Evolutionary conservation across 2,888 invertebrate genomes (phyloP), one percentile per base, ranked within the genome.

Genomic region (Drosophila cyrtoloma): DNA sequence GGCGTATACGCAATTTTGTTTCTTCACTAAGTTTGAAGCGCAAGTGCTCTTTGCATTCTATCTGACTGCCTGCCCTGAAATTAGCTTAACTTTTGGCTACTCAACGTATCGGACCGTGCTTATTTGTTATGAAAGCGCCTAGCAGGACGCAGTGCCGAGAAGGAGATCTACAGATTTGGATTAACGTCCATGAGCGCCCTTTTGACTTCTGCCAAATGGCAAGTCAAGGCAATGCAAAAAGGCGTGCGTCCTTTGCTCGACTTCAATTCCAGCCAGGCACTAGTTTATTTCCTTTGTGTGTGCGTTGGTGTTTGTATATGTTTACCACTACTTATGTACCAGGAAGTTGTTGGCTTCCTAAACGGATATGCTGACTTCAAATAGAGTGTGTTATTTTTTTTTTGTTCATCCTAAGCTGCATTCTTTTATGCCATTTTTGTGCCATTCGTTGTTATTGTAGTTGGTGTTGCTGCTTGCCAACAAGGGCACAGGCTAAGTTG

Each of bases 331-430:
- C 86, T 86, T 85, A 72, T 85, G 83, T 79, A 68, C 33, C 59
- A 79, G 90, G 86, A 86, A 83, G 90, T 79, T 88, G 84, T 81
- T 90, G 89, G 86, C 86, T 86, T 86, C 86, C 90, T 88, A 81
- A 86, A 88, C 86, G 86, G 90, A 86, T 88, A 90, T 86, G 77
- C 86, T 71, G 82, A 83, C 90, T 90, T 83, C 83, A 85, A 89
- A 87, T 82, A 76, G 58, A 71, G 60, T 64, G 14, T n/a, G 28
- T 39, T n/a, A 7, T 5, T 75, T 77, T 69, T 42, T 56, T 42
- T 56, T 16, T 57, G 47, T 28, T 2, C 35, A 42, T 14, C 39
- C 53, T 67, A 68, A 60, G 75, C 67, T 76, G 76, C 70, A 81
- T 78, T 79, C 71, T 66, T 75, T 66, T 69, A 39, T 69, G 52